Evolutionary conservation across 2,797 vertebrate genomes (phyloP).

Genomic region (Crocodylus rhombifer): DNA sequence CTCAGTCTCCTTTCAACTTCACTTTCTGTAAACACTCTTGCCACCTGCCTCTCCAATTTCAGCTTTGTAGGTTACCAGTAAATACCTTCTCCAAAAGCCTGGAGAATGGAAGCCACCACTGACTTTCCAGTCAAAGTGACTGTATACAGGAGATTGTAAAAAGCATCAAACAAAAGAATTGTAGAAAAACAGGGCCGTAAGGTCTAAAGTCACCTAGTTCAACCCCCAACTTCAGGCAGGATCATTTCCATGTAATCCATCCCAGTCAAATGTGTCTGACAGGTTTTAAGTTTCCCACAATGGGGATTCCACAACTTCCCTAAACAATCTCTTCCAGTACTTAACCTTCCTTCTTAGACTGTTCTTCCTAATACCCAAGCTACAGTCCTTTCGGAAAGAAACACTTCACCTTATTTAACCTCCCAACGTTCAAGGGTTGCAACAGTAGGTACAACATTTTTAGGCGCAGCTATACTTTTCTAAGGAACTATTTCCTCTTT

Average conservation of each 20-base stretch:
- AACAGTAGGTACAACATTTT: fast-evolving
- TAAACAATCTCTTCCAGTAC: no score
- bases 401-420: neutral
- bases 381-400: neutral
- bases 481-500: neutral
- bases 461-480: neutral
- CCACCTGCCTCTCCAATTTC: no score
- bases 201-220: no score
- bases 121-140: no score
- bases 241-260: neutral
- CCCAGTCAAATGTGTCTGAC: neutral
- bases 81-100: neutral
- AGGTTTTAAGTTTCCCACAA: no score
- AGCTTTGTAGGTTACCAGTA: neutral
- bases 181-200: no score
- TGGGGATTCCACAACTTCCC: no score
- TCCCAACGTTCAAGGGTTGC: neutral
- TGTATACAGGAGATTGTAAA: no score
- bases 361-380: no score
- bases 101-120: neutral
- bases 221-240: no score
- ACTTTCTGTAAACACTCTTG: neutral
- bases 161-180: no score
- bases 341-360: no score
- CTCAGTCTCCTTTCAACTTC: neutral